Base-by-base conservation (phyloP, 2,797 vertebrate genomes). In the Diceros bicornis region DNA sequence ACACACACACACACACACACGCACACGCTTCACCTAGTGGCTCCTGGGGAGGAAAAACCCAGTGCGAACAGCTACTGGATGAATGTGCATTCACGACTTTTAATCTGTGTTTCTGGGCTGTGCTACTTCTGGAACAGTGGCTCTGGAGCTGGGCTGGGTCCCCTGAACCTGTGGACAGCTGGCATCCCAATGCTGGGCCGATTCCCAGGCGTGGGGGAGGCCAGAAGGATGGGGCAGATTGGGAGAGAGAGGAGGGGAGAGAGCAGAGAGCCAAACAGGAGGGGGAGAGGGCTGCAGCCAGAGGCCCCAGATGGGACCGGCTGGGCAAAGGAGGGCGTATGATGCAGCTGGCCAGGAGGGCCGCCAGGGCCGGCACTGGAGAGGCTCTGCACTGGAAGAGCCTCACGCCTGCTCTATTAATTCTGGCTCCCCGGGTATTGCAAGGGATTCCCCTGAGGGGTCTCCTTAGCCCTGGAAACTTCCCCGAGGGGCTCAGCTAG, bases 201-300 rank as follows among this genome's bases (percentile, higher is more conserved):
- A 12, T 81, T 95, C 94, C 94, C 88, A 92, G 97, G 91, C 32
- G 4, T 59, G 69, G 86, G 74, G 83, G 79, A 95, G 81, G 85
- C 94, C 96, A 96, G 92, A 92, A 96, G 96, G 95, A 64, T 41
- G 37, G 74, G 89, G 92, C 96, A 97, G 96, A 96, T 91, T 92
- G 97, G 75, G 61, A 0, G 5, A 91, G 90, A 75, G 74, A 47
- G 57, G 72, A 79, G 81, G 59, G 77, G 57, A 83, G 93, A 72
- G 25, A 66, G 55, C 82, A 21, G 81, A 91, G 86, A 91, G 94
- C 95, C 89, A 71, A 37, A 66, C 82, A 27, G 85, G 50, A 89
- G 50, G 7, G 11, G 50, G 34, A 78, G 55, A 89, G 57, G 62
- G 89, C 94, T 0, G 1, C 52, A 71, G 89, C 75, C 64, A 77